A percentile compares a stretch with the other conserved stretches of the same genome.
Conservation (phyloP, 2,888 invertebrate species). For the Troides helena region DNA sequence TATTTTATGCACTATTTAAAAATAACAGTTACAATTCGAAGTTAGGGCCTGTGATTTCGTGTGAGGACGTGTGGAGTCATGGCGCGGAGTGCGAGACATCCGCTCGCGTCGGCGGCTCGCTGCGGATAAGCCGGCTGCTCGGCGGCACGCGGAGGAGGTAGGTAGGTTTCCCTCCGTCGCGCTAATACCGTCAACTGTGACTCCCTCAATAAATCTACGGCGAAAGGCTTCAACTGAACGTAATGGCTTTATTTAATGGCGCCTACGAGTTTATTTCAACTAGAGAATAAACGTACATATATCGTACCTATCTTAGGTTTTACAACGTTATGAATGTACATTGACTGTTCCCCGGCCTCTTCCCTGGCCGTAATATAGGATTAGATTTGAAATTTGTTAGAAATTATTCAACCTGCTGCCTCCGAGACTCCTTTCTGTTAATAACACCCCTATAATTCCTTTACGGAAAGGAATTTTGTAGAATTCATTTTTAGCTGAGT, state of each 20-base stretch:
- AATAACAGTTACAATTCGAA: constrained; percentile 49
- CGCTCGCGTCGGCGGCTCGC: constrained; percentile 46
- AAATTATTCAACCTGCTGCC: too few relatives aligned
- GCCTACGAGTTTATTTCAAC: constrained; percentile 11
- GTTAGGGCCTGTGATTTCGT: constrained; percentile 38
- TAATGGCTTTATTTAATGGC: constrained; percentile 25
- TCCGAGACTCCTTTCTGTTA: too few relatives aligned
- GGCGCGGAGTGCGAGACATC: constrained; percentile 50
- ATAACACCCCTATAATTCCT: too few relatives aligned
- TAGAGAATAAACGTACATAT: neutral
- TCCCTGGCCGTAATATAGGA: too few relatives aligned
- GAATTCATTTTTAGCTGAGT: too few relatives aligned
- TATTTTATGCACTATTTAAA: constrained; percentile 48
- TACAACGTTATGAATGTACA: neutral
- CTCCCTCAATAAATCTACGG: constrained; percentile 20
- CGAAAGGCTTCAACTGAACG: constrained; percentile 22
- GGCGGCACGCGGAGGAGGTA: constrained; percentile 22
- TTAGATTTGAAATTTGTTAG: too few relatives aligned
- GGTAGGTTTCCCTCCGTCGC: constrained; percentile 28
- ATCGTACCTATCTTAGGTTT: neutral
- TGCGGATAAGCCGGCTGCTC: constrained; percentile 40
- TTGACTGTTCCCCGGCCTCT: too few relatives aligned
- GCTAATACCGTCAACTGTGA: constrained; percentile 20
- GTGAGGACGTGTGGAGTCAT: constrained; percentile 49
- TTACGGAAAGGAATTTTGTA: too few relatives aligned